Conservation (phyloP, 1,140 invertebrate species). For the Cyphomyrmex costatus region DNA sequence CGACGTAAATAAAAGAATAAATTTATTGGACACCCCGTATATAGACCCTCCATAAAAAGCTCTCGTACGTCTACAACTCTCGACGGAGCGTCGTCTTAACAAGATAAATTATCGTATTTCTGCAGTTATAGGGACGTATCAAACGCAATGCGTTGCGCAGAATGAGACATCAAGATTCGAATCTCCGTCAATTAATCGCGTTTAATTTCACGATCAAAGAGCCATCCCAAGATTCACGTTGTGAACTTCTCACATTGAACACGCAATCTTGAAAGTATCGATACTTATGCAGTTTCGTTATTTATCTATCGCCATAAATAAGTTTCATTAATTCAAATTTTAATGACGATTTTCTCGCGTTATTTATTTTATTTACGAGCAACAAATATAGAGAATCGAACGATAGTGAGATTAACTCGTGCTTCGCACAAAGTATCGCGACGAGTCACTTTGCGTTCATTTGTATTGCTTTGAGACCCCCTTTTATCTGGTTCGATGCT, state of each 20-base stretch:
- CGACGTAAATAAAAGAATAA: not conserved
- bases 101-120: conserved; percentile 46
- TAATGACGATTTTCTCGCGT: not conserved
- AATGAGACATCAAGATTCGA: conserved; percentile 19
- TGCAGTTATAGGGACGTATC: not conserved
- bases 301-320: not conserved
- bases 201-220: conserved; percentile 7
- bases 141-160: not conserved
- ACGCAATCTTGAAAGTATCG: not conserved
- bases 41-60: not conserved
- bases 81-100: conserved; percentile 9
- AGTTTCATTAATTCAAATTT: not conserved
- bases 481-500: conserved; percentile 32
- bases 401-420: not conserved
- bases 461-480: not conserved
- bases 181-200: not conserved
- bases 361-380: not conserved
- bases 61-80: not conserved
- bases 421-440: not conserved
- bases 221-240: not conserved
- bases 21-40: not conserved
- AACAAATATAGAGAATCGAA: not conserved
- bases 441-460: not conserved
- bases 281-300: not conserved
- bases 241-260: not conserved